Evolutionary conservation across 2,797 vertebrate species (phyloP), one percentile per base, ranked within the genome.

Genomic region (Numenius phaeopus): DNA sequence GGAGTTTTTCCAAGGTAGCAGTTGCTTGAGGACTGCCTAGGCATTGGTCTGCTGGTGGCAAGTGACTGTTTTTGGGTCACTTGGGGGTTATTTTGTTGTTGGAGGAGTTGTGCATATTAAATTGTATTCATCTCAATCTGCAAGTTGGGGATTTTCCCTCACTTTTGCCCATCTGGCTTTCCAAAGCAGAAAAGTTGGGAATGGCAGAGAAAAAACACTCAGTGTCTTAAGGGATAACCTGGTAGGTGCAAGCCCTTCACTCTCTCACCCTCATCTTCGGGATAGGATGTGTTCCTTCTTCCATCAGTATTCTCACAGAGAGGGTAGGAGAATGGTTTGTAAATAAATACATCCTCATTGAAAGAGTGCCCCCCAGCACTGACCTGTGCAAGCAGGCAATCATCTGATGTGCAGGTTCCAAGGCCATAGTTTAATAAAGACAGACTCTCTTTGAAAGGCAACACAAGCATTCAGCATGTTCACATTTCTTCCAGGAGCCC

Each of bases 121-220:
- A 50, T 22, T 39, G 8, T 59, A 29, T 52, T 66, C 34, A 32
- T 46, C 39, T 46, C 1, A 2, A 59, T 10, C 27, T 22, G 39
- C 22, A 67, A 37, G 7, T 39, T n/a, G 26, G 21, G 8, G 7
- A 0, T 0, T 13, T 50, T 79, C 30, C 39, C 26, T 66, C 40
- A 67, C 18, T 59, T 65, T 67, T 37, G 14, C 21, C 46, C 18
- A 55, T 54, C 26, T n/a, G 30, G 9, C 12, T 67, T 50, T 67
- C 61, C 46, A 86, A 42, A 75, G 7, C 40, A 67, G 18, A 47
- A 54, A 49, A 19, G 40, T 24, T 73, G 34, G 37, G 46, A 70
- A 70, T 7, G 6, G 14, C 26, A 46, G 29, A 77, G n/a, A 13
- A 82, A 86, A 77, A 87, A 34, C 7, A 46, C 14, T 64, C 24